Percentiles rank a stretch among this genome's conserved stretches.
These are phyloP conservation scores for Parnassius orleans DNA, from an alignment of 2,888 invertebrate genomes.

Conservation along the genomic window DNA sequence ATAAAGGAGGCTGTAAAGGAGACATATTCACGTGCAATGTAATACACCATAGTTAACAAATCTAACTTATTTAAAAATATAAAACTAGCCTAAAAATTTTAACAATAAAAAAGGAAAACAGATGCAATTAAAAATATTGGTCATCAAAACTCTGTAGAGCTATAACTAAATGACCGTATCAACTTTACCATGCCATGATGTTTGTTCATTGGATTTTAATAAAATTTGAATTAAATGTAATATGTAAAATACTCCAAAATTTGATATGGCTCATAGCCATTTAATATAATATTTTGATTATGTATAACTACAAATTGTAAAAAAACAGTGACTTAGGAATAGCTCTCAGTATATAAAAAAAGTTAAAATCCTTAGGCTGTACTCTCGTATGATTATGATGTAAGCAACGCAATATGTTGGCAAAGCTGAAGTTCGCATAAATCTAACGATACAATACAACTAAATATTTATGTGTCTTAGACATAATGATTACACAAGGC, in stretches of 20 bases:
- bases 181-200: slow-evolving; percentile 75
- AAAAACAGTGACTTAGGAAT: slow-evolving; percentile 78
- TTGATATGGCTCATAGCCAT: slow-evolving; percentile 69
- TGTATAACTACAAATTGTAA: slow-evolving; percentile 64
- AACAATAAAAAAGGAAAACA: slow-evolving; percentile 74
- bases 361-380: slow-evolving; percentile 81
- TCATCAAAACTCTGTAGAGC: slow-evolving; percentile 78
- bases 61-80: slow-evolving; percentile 77
- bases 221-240: slow-evolving; percentile 65
- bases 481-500: slow-evolving; percentile 77
- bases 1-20: slow-evolving; percentile 73
- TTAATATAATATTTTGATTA: slow-evolving; percentile 60
- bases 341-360: slow-evolving; percentile 79
- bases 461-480: slow-evolving; percentile 79
- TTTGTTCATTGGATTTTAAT: slow-evolving; percentile 65
- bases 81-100: slow-evolving; percentile 80
- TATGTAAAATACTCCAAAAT: slow-evolving; percentile 78
- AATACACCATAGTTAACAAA: slow-evolving; percentile 80
- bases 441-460: slow-evolving; percentile 79
- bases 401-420: slow-evolving; percentile 80
- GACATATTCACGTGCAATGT: slow-evolving; percentile 74
- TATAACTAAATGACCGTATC: slow-evolving; percentile 76
- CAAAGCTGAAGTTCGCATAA: slow-evolving; percentile 79
- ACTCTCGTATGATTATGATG: slow-evolving; percentile 78
- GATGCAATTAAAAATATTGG: slow-evolving; percentile 75